Percentiles rank a stretch among this genome's conserved stretches.
Conservation (phyloP, 2,888 invertebrate species). For the Zaprionus obscuricornis region DNA sequence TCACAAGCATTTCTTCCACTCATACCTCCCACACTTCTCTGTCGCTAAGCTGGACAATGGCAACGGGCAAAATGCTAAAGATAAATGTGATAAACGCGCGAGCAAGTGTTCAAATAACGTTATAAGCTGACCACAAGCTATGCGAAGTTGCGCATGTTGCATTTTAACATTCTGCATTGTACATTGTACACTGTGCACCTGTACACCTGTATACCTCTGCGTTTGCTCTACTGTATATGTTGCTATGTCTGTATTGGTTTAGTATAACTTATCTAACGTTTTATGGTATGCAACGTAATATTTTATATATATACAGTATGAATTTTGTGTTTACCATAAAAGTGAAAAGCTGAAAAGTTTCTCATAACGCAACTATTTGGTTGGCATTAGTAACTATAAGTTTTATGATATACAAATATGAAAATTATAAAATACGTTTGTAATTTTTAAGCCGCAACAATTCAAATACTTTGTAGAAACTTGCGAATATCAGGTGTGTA, state of each 20-base stretch:
- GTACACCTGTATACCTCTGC: not conserved
- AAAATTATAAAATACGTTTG: no score
- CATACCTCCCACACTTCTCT: not conserved
- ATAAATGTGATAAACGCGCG: constrained; percentile 75
- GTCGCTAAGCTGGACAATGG: constrained; percentile 35
- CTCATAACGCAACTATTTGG: no score
- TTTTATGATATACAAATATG: no score
- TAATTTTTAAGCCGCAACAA: no score
- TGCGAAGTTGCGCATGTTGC: constrained; percentile 36
- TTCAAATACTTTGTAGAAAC: no score
- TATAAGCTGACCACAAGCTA: constrained; percentile 73
- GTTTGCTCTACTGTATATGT: not conserved
- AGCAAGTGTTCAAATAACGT: constrained; percentile 64
- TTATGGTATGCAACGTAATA: constrained; percentile 27
- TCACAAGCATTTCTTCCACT: not conserved
- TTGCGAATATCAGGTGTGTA: no score
- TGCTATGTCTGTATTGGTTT: constrained; percentile 3
- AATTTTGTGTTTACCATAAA: not conserved
- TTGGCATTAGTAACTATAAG: no score
- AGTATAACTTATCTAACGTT: constrained; percentile 45
- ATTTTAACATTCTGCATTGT: constrained; percentile 1
- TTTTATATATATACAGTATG: constrained; percentile 6
- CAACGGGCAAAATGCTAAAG: constrained; percentile 49
- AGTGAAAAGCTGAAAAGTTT: not conserved
- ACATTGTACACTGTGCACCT: no score